Conservation (phyloP, 2,888 invertebrate species). For the Gisinianus flammeolus region DNA sequence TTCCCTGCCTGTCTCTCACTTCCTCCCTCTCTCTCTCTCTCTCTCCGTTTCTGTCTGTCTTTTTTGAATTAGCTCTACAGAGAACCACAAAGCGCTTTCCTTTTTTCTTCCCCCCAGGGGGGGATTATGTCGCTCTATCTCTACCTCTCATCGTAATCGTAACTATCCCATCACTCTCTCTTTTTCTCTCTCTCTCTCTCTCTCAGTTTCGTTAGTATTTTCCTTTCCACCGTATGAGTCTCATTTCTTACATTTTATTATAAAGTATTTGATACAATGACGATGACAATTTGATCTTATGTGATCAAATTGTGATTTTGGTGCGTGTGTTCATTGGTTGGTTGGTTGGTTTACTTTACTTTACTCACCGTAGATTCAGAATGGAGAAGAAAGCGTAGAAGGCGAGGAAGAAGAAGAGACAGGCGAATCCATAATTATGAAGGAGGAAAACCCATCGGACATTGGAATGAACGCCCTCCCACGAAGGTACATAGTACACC, state of each 20-base stretch:
- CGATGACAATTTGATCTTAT: too few relatives aligned
- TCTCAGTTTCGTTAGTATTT: background rate
- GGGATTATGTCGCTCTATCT: too few relatives aligned
- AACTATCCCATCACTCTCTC: too few relatives aligned
- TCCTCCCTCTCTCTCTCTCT: background rate
- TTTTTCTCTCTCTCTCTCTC: background rate
- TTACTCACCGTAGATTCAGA: conserved; percentile 65
- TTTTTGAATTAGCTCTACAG: background rate
- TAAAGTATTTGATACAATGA: too few relatives aligned
- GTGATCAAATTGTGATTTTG: background rate
- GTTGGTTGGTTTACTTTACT: background rate
- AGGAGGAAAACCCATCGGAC: conserved; percentile 65
- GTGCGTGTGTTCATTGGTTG: background rate
- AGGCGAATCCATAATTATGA: conserved; percentile 67
- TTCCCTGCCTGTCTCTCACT: background rate
- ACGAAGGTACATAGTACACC: background rate
- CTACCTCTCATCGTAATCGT: too few relatives aligned
- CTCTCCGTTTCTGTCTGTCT: background rate
- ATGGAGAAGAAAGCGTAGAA: conserved; percentile 67
- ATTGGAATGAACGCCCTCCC: conserved; percentile 3
- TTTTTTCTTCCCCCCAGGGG: too few relatives aligned
- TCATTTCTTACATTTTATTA: too few relatives aligned
- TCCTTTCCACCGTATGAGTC: background rate
- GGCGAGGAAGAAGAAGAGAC: conserved; percentile 66
- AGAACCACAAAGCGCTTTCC: too few relatives aligned